A percentile compares a stretch with the other conserved stretches of the same genome.
Conservation (phyloP, 2,797 vertebrate genomes). For the Morus bassanus region DNA sequence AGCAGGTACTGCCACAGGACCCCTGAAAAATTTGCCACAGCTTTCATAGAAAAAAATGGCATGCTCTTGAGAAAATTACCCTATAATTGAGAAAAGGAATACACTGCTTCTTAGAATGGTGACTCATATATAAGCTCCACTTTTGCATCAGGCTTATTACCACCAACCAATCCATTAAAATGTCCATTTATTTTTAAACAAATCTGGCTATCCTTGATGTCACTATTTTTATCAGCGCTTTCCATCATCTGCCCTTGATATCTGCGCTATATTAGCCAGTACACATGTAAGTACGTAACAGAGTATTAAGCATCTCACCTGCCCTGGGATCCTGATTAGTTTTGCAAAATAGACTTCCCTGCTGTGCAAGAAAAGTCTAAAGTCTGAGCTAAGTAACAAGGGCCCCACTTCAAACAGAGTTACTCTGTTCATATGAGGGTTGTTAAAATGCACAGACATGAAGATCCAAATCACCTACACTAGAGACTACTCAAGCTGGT, state of each 20-base stretch:
- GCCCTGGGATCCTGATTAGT: not conserved
- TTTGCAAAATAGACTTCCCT: not conserved
- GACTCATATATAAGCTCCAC: not conserved
- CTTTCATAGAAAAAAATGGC: not conserved
- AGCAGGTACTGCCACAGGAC: not conserved
- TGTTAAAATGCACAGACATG: not conserved
- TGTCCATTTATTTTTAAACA: not conserved
- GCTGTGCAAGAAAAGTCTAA: not conserved
- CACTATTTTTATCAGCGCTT: not conserved
- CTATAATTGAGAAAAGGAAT: not conserved
- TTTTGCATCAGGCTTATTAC: not conserved
- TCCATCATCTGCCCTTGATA: not conserved
- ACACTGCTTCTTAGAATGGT: not conserved
- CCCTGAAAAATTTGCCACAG: not conserved
- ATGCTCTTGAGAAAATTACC: not conserved
- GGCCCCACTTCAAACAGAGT: not conserved
- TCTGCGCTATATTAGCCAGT: not conserved
- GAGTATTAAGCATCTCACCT: not conserved
- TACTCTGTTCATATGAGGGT: not conserved
- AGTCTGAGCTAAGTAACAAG: not conserved
- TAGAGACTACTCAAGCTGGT: not conserved
- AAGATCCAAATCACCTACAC: not conserved
- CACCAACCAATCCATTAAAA: not conserved
- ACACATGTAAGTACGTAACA: accelerated
- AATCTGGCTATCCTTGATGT: not conserved